Conservation (phyloP, 2,113 vertebrate genomes). For the Silurus asotus region DNA sequence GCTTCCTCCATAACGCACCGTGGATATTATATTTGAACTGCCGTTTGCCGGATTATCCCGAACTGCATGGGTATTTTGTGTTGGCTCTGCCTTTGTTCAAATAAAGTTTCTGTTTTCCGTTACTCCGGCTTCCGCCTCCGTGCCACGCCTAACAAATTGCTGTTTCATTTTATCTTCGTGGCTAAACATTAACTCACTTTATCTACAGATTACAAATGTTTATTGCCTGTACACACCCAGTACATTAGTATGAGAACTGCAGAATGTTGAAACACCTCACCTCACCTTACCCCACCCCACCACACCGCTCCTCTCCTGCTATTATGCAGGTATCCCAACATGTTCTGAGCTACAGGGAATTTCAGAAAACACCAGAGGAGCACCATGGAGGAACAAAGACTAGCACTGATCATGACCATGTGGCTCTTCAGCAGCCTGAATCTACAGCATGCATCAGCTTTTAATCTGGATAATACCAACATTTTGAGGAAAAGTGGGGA, state of each 20-base stretch:
- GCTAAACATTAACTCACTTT: constrained; percentile 42
- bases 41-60: too few relatives aligned
- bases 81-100: too few relatives aligned
- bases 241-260: background rate
- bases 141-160: too few relatives aligned
- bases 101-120: too few relatives aligned
- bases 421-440: constrained; percentile 47
- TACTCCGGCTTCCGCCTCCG: too few relatives aligned
- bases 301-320: constrained; percentile 2
- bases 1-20: too few relatives aligned
- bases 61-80: too few relatives aligned
- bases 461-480: constrained; percentile 80
- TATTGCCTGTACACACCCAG: constrained; percentile 32
- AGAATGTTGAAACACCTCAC: background rate
- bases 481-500: constrained; percentile 78
- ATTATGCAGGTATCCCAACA: background rate
- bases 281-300: too few relatives aligned
- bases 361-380: background rate
- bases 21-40: too few relatives aligned
- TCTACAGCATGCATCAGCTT: constrained; percentile 60
- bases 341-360: background rate
- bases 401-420: constrained; percentile 34
- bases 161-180: background rate
- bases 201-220: constrained; percentile 8
- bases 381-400: constrained; percentile 4